Evolutionary conservation across 2,888 invertebrate genomes (phyloP), one percentile per base, ranked within the genome.

Genomic region (Tetragnatha montana): DNA sequence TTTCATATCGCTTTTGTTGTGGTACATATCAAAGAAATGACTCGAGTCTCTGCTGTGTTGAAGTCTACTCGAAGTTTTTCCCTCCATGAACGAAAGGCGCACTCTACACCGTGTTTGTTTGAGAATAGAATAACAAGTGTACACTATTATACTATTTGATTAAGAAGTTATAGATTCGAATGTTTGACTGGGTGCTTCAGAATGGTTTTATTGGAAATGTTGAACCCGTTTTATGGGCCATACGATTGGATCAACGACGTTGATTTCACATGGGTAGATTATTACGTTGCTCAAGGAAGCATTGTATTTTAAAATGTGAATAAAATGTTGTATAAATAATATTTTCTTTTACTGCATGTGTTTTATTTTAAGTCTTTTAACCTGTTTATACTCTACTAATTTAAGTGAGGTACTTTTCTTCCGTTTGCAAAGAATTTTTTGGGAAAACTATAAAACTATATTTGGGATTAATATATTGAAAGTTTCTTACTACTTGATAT

Each of bases 291-390:
- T 60, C 17, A 60, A 35, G 35, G 60, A 60, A 78, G 78, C 51
- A 60, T 60, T 78, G 78, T 78, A 78, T 78, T 78, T 78, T 78
- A 22, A 60, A 78, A 78, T 78, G 60, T 60, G 17, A 78, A 78
- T 78, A 78, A 78, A 78, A 47, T 22, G 51, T 78, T 78, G 60
- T 51, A 22, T 22, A 19, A 60, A 60, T 78, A 21, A 21, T 60
- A 51, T 21, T 12, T 12, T 19, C 19, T 8, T 10, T 50, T 19
- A 6, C 19, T 50, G 60, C 17, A 49, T 49, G 47, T 2, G 17
- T 78, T 78, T 60, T 12, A 22, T 51, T 14, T 21, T 60, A n/a
- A 19, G 7, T n/a, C 6, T 3, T 71, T 10, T 35, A 35, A 35
- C 2, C 35, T 35, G 35, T 35, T 35, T 35, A 35, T 1, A 35